Percentiles rank a stretch among this genome's conserved stretches.
phyloP scores from a whole-genome alignment of 2,797 vertebrate genomes.

The Hypotaenidia philippensis region DNA sequence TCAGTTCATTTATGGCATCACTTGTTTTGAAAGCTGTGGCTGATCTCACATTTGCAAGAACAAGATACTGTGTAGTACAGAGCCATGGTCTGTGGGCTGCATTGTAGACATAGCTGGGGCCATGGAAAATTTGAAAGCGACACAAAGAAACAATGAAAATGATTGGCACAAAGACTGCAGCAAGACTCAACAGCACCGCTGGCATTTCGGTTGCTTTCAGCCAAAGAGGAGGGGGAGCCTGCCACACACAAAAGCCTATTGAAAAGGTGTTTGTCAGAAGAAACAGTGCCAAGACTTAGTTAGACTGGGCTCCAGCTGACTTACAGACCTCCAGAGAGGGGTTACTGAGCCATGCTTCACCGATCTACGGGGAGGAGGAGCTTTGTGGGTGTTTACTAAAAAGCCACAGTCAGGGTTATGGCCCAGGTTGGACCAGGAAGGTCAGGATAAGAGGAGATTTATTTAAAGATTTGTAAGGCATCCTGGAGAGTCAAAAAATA shows the following conservation, averaged over 20 bases:
- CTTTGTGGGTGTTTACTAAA: not conserved
- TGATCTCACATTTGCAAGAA: conserved; percentile 56
- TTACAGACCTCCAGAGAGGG: conserved; percentile 8
- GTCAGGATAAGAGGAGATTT: not conserved
- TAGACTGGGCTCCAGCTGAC: conserved; percentile 35
- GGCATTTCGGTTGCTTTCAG: conserved; percentile 39
- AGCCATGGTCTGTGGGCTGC: conserved; percentile 59
- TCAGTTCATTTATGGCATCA: conserved; percentile 59
- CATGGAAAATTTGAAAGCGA: conserved; percentile 51
- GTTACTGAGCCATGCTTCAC: not conserved
- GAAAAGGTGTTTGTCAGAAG: conserved; percentile 63
- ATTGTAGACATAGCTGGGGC: conserved; percentile 56
- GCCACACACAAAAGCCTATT: conserved; percentile 57
- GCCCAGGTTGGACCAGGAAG: not conserved
- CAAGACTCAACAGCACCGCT: conserved; percentile 35
- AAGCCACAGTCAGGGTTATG: not conserved
- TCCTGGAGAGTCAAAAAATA: not conserved
- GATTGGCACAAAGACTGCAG: conserved; percentile 55
- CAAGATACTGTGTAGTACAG: conserved; percentile 18
- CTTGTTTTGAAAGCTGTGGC: conserved; percentile 60
- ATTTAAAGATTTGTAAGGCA: not conserved
- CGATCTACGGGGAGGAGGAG: not conserved
- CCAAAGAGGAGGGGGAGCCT: conserved; percentile 34
- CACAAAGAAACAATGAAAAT: conserved; percentile 59
- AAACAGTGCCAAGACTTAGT: conserved; percentile 28